phyloP scores from a whole-genome alignment of 2,113 vertebrate genomes.

The Alouatta palliata region DNA sequence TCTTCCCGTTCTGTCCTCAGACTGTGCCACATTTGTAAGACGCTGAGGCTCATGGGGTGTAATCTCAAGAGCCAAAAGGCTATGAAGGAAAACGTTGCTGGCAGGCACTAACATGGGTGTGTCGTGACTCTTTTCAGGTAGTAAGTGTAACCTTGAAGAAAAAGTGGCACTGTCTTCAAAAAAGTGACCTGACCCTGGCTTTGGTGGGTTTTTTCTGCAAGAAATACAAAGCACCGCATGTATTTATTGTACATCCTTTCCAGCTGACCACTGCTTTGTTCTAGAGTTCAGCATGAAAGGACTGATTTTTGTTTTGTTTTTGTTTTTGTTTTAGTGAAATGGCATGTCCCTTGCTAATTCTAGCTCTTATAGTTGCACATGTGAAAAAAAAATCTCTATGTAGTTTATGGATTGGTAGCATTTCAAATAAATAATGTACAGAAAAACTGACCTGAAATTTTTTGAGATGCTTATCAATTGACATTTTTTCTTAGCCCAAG shows the following conservation, averaged over 20 bases:
- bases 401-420: conserved; percentile 79
- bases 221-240: conserved; percentile 89
- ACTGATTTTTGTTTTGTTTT: conserved; percentile 78
- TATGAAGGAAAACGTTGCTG: conserved; percentile 63
- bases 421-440: conserved; percentile 71
- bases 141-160: conserved; percentile 93
- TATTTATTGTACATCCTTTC: conserved; percentile 84
- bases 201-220: conserved; percentile 90
- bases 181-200: conserved; percentile 92
- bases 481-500: conserved; percentile 70
- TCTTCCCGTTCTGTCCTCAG: neutral
- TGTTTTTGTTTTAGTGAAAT: conserved; percentile 77
- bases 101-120: conserved; percentile 86
- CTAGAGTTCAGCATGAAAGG: conserved; percentile 85
- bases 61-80: conserved; percentile 61
- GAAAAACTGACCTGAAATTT: conserved; percentile 70
- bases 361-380: conserved; percentile 78
- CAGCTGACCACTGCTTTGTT: conserved; percentile 83
- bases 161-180: conserved; percentile 92
- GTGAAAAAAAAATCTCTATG: conserved; percentile 68
- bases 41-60: neutral
- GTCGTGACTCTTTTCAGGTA: conserved; percentile 91
- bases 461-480: conserved; percentile 85
- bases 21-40: neutral
- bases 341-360: conserved; percentile 84